Percentiles rank a stretch among this genome's conserved stretches.
These are phyloP conservation scores for Mustelus asterias DNA, from an alignment of 2,113 vertebrate species.

Conservation along the genomic window DNA sequence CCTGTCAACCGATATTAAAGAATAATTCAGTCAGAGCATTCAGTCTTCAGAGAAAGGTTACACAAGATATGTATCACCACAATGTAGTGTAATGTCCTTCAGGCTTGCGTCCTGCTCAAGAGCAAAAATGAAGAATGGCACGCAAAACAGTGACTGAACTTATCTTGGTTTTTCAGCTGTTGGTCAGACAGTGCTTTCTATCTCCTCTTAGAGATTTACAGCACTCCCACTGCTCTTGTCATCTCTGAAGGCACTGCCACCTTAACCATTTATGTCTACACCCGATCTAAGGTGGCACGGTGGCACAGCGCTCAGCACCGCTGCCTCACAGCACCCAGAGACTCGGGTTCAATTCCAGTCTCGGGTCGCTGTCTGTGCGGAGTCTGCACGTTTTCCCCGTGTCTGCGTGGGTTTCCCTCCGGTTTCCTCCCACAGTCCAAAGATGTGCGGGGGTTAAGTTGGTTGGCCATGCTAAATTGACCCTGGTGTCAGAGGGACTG, in stretches of 20 bases:
- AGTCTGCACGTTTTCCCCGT: too few relatives aligned
- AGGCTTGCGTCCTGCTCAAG: neutral
- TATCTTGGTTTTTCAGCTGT: neutral
- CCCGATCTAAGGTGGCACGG: too few relatives aligned
- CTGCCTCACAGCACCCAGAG: too few relatives aligned
- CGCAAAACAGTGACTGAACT: neutral
- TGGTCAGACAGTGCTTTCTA: neutral
- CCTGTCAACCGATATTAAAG: neutral
- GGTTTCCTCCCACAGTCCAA: too few relatives aligned
- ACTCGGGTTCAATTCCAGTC: too few relatives aligned
- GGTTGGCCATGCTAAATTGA: too few relatives aligned
- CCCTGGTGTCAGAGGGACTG: too few relatives aligned
- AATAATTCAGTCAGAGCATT: neutral
- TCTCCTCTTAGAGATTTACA: neutral
- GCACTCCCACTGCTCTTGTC: neutral
- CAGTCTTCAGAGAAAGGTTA: neutral
- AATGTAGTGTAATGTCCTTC: neutral
- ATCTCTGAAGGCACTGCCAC: neutral
- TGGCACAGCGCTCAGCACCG: too few relatives aligned
- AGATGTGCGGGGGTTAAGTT: too few relatives aligned
- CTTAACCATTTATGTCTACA: neutral
- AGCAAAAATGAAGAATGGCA: neutral
- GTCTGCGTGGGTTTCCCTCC: too few relatives aligned
- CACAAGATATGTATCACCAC: neutral
- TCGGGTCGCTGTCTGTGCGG: too few relatives aligned